These are phyloP conservation scores for Amniataba percoides DNA, from an alignment of 2,797 vertebrate genomes.

Conservation along the genomic window DNA sequence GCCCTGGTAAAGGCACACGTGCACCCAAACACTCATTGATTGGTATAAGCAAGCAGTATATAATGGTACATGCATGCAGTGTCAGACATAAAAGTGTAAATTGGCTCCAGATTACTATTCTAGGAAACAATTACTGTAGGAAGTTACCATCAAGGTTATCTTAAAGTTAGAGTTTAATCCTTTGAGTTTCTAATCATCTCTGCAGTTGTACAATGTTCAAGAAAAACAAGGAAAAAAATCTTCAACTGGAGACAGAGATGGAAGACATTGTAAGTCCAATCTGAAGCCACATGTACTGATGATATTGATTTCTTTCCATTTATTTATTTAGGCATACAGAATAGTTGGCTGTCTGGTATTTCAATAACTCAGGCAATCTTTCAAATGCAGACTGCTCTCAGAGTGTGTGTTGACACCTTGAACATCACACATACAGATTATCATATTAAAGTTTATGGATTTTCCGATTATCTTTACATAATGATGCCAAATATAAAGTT, in stretches of 20 bases:
- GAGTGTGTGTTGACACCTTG: not conserved
- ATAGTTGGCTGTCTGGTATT: not conserved
- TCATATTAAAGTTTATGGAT: not conserved
- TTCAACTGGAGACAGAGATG: no score
- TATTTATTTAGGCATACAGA: not conserved
- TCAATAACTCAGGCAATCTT: not conserved
- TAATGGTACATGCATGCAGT: not conserved
- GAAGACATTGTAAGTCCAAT: not conserved
- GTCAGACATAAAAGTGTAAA: not conserved
- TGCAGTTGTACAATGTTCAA: no score
- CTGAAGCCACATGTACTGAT: not conserved
- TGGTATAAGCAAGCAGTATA: not conserved
- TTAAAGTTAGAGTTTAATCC: not conserved
- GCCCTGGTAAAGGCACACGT: constrained; percentile 82
- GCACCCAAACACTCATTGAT: not conserved
- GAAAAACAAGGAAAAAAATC: no score
- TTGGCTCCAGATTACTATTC: not conserved
- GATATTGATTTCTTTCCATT: not conserved
- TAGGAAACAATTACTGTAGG: not conserved
- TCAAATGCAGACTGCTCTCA: not conserved
- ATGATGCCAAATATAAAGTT: constrained; percentile 17
- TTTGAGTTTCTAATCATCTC: not conserved
- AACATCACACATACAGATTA: not conserved
- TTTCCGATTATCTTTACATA: not conserved
- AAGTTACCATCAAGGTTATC: not conserved